Evolutionary conservation across 2,888 invertebrate species (phyloP), one percentile per base, ranked within the genome.

Genomic region (Morpho deidamia): DNA sequence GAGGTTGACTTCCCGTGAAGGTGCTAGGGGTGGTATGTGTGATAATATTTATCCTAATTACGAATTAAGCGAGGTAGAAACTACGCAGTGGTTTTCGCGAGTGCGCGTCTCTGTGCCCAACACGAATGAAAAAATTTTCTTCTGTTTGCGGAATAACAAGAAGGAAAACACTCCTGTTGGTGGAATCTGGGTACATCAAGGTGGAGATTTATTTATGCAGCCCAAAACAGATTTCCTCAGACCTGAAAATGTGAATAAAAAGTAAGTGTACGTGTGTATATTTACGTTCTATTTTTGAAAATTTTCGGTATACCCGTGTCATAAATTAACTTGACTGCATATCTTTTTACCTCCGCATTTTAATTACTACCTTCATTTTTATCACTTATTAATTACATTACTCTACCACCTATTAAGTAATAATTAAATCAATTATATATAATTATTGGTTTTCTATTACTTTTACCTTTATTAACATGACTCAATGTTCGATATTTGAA

Each of bases 181-280:
- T 51, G 81, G 80, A 7, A 71, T 70, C 55, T 92, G 91, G 91
- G 72, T 83, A 59, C 91, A 92, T 68, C 91, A 91, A 70, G 92
- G 92, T 38, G 67, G 67, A 37, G 70, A 82, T 42, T 62, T 90
- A 68, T 83, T 68, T 68, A 69, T 91, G 63, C 78, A 85, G 38
- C 79, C 78, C 4, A 67, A 63, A 60, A 68, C 63, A 40, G 75
- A 74, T 62, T 37, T 33, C 4, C 7, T 7, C n/a, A 32, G 23
- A n/a, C 11, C 10, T 9, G 38, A 11, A 11, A 46, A 39, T 39
- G 8, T 8, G 11, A 32, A 46, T 32, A 46, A 38, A 39, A 32
- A 38, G 46, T 39, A 39, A 46, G 46, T 39, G 11, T 11, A 11
- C 5, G 35, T 32, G 23, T 11, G 2, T 8, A 32, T 46, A 11